These are phyloP conservation scores for Sinohyriopsis cumingii DNA, from an alignment of 2,888 invertebrate species.

Conservation along the genomic window DNA sequence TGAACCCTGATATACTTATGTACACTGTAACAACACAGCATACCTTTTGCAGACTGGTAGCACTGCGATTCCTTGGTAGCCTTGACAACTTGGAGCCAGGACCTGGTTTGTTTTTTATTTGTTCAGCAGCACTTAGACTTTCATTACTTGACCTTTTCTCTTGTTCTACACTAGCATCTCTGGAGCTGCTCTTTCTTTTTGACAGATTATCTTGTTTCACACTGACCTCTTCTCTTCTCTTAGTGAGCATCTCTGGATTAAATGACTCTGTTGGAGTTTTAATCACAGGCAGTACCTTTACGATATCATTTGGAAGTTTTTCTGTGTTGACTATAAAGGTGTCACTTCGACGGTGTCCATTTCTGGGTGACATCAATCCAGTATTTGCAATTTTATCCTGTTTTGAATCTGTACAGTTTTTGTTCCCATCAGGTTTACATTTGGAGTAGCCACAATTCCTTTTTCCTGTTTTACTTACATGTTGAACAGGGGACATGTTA, in stretches of 20 bases:
- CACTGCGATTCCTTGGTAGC: constrained; percentile 5
- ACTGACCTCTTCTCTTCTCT: background rate
- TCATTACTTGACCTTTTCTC: background rate
- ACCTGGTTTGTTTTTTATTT: background rate
- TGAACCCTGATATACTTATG: too few relatives aligned
- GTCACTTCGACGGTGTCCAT: constrained; percentile 23
- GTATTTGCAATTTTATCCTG: background rate
- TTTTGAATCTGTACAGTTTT: too few relatives aligned
- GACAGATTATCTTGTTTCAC: background rate
- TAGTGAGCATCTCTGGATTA: background rate
- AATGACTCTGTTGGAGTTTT: constrained; percentile 3
- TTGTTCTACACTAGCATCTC: background rate
- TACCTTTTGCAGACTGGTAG: constrained; percentile 2
- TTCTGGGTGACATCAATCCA: background rate
- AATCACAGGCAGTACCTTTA: constrained; percentile 37
- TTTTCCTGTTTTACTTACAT: background rate
- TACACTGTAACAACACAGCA: background rate
- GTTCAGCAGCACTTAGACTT: background rate
- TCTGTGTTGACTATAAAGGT: constrained; percentile 36
- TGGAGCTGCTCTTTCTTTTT: background rate
- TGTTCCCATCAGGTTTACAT: too few relatives aligned
- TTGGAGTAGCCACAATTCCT: background rate
- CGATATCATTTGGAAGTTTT: constrained; percentile 28
- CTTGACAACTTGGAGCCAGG: constrained; percentile 1
- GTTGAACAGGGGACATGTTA: constrained; percentile 5